A percentile compares a stretch with the other conserved stretches of the same genome.
Conservation (phyloP, 2,888 invertebrate genomes). For the Eupithecia centaureata region DNA sequence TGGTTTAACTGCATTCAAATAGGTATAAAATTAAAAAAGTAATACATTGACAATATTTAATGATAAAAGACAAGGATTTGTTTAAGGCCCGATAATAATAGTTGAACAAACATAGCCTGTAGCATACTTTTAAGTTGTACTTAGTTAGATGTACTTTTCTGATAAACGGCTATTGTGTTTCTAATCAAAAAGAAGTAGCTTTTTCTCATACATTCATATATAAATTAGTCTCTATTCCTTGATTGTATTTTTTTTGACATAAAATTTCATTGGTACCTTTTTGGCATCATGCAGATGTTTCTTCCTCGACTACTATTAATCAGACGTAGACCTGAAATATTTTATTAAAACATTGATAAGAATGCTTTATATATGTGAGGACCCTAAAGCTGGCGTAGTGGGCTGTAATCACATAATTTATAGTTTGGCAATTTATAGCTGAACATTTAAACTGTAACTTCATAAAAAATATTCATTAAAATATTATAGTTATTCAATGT, state of each 20-base stretch:
- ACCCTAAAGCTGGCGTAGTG: background rate
- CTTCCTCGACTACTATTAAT: background rate
- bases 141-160: no score
- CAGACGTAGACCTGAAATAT: constrained; percentile 7
- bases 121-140: background rate
- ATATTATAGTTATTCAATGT: background rate
- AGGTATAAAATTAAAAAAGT: no score
- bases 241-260: no score
- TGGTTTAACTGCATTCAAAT: no score
- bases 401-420: background rate
- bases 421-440: background rate
- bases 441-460: background rate
- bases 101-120: background rate
- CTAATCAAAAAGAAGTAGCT: no score
- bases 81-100: background rate
- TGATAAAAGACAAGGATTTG: background rate
- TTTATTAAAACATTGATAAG: background rate
- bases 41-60: no score
- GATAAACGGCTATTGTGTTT: no score
- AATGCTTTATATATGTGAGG: background rate
- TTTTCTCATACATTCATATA: no score
- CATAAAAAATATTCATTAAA: background rate
- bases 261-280: no score
- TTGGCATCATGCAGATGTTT: constrained; percentile 21
- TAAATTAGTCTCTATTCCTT: no score